Evolutionary conservation across 2,888 invertebrate species (phyloP).

Genomic region (Eudasyphora cyanicolor): DNA sequence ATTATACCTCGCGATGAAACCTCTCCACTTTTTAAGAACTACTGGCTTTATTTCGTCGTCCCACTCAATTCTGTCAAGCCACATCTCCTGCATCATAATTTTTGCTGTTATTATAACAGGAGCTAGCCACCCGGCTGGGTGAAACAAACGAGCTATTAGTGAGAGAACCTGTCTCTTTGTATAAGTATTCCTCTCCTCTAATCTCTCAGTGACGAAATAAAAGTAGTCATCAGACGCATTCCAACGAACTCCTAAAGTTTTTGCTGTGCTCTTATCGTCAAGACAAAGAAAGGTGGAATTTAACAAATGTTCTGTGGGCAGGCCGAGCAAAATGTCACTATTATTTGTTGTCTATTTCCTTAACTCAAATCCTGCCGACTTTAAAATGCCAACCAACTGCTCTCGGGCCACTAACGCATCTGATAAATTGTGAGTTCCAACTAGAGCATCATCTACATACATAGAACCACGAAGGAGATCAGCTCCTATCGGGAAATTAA

Average conservation of each 20-base stretch:
- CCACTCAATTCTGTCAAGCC: too few species aligned
- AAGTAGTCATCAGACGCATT: slow-evolving; percentile 28
- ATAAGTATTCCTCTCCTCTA: too few species aligned
- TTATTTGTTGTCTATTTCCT: slow-evolving; percentile 24
- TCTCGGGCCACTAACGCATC: slow-evolving; percentile 18
- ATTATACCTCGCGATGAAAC: too few species aligned
- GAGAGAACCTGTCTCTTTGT: too few species aligned
- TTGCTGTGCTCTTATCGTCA: background rate
- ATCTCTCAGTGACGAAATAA: background rate
- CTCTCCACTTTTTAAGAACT: too few species aligned
- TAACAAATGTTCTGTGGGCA: slow-evolving; percentile 9
- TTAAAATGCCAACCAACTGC: slow-evolving; percentile 5
- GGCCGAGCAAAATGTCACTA: background rate
- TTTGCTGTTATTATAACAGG: too few species aligned
- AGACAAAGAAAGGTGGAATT: background rate
- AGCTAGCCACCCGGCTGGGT: too few species aligned
- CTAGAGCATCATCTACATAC: slow-evolving; percentile 57
- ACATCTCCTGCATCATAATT: too few species aligned
- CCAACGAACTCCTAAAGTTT: slow-evolving; percentile 39
- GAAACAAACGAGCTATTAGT: too few species aligned
- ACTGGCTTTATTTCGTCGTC: too few species aligned
- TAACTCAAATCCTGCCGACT: slow-evolving; percentile 23
- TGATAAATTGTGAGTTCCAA: slow-evolving; percentile 29
- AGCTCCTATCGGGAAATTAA: too few species aligned
- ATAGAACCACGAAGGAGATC: background rate